Percentiles rank a stretch among this genome's conserved stretches.
Conservation (phyloP, 2,888 invertebrate genomes). For the Microctonus brassicae region DNA sequence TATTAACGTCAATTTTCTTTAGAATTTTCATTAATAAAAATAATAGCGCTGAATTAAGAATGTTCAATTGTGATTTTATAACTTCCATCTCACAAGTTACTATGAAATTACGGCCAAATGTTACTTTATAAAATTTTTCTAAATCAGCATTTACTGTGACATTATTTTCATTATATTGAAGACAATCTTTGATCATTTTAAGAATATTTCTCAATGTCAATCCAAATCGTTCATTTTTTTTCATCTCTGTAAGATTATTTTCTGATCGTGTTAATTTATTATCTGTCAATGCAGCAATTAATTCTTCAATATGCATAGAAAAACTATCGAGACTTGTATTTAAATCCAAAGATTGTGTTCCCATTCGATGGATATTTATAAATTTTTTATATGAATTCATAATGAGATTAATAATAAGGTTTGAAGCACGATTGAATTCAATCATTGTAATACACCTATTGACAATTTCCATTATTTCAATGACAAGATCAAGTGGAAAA, state of each 20-base stretch:
- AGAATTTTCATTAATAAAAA: conserved; percentile 53
- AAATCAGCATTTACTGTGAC: conserved; percentile 19
- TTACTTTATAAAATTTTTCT: conserved; percentile 54
- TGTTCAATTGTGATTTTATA: conserved; percentile 39
- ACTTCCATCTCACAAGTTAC: conserved; percentile 41
- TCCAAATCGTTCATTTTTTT: conserved; percentile 51
- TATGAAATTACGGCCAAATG: conserved; percentile 51
- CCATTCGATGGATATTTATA: conserved; percentile 41
- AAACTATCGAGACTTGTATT: conserved; percentile 46
- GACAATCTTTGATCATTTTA: conserved; percentile 46
- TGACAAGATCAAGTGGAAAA: conserved; percentile 59
- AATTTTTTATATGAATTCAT: conserved; percentile 53
- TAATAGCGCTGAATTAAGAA: conserved; percentile 51
- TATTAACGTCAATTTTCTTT: conserved; percentile 57
- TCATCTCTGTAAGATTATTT: conserved; percentile 32
- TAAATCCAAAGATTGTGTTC: conserved; percentile 49
- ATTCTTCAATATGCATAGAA: conserved; percentile 51
- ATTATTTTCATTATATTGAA: conserved; percentile 35
- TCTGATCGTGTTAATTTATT: conserved; percentile 45
- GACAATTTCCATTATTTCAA: conserved; percentile 54
- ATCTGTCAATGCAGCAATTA: conserved; percentile 49
- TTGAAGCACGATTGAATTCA: conserved; percentile 49
- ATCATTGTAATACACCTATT: conserved; percentile 53
- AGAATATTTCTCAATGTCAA: conserved; percentile 54
- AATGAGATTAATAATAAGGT: conserved; percentile 45